Conservation (phyloP, 2,797 vertebrate genomes). For the Ctenopoma multispine region DNA sequence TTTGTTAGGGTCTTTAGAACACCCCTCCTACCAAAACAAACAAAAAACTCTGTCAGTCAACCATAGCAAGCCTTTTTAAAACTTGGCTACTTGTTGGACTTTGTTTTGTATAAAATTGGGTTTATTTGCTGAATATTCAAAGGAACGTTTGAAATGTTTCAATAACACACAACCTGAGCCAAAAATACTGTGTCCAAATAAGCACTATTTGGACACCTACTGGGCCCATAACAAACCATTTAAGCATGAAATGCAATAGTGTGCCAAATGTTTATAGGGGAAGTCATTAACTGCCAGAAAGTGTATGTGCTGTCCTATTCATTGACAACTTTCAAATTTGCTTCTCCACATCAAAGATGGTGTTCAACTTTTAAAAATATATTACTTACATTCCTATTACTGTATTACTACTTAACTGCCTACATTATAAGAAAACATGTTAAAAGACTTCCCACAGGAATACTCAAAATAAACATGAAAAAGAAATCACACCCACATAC, state of each 20-base stretch:
- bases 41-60: neutral
- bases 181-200: neutral
- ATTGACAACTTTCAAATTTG: neutral
- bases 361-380: too few relatives aligned
- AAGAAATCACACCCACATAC: too few relatives aligned
- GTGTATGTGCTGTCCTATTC: conserved; percentile 1
- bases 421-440: too few relatives aligned
- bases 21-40: neutral
- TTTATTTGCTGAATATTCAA: conserved; percentile 7
- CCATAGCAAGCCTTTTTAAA: neutral
- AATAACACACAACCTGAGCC: neutral
- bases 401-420: too few relatives aligned
- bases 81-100: neutral
- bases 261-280: neutral
- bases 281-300: neutral
- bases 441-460: too few relatives aligned
- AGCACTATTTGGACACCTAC: neutral
- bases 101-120: neutral
- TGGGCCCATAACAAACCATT: neutral
- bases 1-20: neutral
- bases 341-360: too few relatives aligned
- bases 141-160: conserved; percentile 2
- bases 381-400: neutral
- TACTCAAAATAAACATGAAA: too few relatives aligned
- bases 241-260: neutral